Evolutionary conservation across 2,113 vertebrate genomes (phyloP).

Genomic region (Dasyurus viverrinus): DNA sequence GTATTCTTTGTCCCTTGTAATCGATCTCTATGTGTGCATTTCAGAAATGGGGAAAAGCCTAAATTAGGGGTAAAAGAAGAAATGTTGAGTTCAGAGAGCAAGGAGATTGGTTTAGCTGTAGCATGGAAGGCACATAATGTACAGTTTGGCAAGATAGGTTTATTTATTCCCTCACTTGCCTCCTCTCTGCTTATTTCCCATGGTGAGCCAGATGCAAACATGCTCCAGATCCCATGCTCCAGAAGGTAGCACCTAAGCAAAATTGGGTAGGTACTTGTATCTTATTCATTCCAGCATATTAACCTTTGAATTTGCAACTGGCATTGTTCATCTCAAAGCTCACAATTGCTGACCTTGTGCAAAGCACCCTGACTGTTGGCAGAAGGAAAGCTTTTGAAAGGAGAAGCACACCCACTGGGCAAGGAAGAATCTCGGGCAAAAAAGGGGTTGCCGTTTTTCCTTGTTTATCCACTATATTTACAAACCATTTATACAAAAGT

Average conservation of each 20-base stretch:
- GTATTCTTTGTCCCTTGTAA: background rate
- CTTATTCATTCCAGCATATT: conserved; percentile 50
- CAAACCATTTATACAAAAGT: conserved; percentile 56
- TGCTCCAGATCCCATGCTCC: conserved; percentile 58
- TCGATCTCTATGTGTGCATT: background rate
- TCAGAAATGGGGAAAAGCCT: background rate
- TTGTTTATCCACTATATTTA: conserved; percentile 56
- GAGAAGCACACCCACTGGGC: conserved; percentile 45
- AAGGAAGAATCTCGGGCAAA: conserved; percentile 60
- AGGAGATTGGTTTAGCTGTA: background rate
- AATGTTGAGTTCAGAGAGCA: background rate
- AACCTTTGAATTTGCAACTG: conserved; percentile 54
- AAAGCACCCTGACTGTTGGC: background rate
- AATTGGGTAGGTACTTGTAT: conserved; percentile 60
- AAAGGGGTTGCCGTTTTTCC: conserved; percentile 44
- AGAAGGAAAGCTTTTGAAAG: conserved; percentile 66
- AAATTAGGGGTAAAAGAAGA: background rate
- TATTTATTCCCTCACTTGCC: background rate
- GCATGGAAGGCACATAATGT: background rate
- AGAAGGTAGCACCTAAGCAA: conserved; percentile 56
- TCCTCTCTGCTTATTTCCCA: background rate
- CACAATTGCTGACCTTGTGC: conserved; percentile 33
- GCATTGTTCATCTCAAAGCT: conserved; percentile 44
- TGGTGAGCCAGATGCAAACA: conserved; percentile 18
- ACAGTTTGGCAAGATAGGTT: background rate